Percentiles rank a stretch among this genome's conserved stretches.
These are phyloP conservation scores for Hyaena hyaena DNA, from an alignment of 2,113 vertebrate species.

Conservation along the genomic window DNA sequence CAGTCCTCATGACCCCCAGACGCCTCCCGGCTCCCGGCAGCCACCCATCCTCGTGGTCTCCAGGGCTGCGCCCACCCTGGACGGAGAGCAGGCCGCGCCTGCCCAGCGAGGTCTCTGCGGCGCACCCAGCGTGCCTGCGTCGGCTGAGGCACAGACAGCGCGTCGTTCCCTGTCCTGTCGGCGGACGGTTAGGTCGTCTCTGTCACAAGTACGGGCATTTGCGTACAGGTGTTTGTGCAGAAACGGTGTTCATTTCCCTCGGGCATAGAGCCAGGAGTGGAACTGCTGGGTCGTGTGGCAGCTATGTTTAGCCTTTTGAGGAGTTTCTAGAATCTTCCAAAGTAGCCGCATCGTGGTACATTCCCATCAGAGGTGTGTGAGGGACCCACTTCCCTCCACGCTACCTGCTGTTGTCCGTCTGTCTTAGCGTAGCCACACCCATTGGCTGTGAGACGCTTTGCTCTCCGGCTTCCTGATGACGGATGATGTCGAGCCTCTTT, in stretches of 20 bases:
- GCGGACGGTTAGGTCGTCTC: neutral
- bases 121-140: too few relatives aligned
- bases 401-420: too few relatives aligned
- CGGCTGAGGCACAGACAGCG: too few relatives aligned
- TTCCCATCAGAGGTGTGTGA: neutral
- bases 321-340: neutral
- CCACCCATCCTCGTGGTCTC: neutral
- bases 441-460: neutral
- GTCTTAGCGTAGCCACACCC: neutral
- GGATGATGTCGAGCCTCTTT: neutral
- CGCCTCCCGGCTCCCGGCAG: neutral
- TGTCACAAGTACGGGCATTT: neutral
- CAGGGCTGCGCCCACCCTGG: fast-evolving
- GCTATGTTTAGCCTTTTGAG: neutral
- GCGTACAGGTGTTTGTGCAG: neutral
- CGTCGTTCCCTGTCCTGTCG: too few relatives aligned
- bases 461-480: too few relatives aligned
- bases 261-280: too few relatives aligned
- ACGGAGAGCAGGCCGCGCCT: neutral
- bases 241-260: neutral
- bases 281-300: neutral
- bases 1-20: neutral
- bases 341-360: neutral
- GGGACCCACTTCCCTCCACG: neutral
- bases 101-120: too few relatives aligned